These are phyloP conservation scores for Porites lobata DNA, from an alignment of 92 coral and sea anemone genomes.

Conservation along the genomic window DNA sequence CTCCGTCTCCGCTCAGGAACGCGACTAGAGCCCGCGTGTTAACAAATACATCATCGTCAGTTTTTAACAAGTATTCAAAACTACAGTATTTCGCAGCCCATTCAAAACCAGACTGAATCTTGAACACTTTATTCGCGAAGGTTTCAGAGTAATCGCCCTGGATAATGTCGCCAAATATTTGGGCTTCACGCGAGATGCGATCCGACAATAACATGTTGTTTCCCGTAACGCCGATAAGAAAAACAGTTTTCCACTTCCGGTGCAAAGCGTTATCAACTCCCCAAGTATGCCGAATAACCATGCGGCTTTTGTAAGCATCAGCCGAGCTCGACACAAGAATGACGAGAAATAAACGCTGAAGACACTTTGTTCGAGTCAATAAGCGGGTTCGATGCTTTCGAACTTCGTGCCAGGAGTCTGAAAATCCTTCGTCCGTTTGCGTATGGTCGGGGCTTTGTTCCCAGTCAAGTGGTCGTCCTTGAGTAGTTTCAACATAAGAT, in stretches of 20 bases:
- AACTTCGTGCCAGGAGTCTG: conserved; percentile 46
- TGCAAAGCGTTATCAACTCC: conserved; percentile 56
- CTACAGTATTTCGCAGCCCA: conserved; percentile 63
- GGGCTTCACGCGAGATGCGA: conserved; percentile 50
- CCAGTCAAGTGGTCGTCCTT: not conserved
- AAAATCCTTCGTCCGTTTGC: conserved; percentile 14
- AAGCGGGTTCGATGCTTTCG: conserved; percentile 51
- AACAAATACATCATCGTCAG: conserved; percentile 48
- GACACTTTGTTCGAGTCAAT: conserved; percentile 40
- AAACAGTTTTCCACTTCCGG: conserved; percentile 59
- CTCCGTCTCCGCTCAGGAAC: conserved; percentile 36
- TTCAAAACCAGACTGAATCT: conserved; percentile 50
- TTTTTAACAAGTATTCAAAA: conserved; percentile 49
- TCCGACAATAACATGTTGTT: conserved; percentile 23
- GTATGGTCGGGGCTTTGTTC: not conserved
- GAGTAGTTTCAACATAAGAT: not conserved
- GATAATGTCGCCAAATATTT: conserved; percentile 65
- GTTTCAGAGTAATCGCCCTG: conserved; percentile 56
- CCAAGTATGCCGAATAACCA: conserved; percentile 58
- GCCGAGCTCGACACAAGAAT: conserved; percentile 53
- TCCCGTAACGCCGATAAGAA: conserved; percentile 50
- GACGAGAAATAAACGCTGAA: conserved; percentile 35
- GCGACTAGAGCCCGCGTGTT: conserved; percentile 51
- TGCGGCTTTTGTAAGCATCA: conserved; percentile 35
- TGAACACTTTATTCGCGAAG: conserved; percentile 38